Percentiles rank a stretch among this genome's conserved stretches.
These are phyloP conservation scores for Poecilia latipinna DNA, from an alignment of 2,113 vertebrate species.

Conservation along the genomic window DNA sequence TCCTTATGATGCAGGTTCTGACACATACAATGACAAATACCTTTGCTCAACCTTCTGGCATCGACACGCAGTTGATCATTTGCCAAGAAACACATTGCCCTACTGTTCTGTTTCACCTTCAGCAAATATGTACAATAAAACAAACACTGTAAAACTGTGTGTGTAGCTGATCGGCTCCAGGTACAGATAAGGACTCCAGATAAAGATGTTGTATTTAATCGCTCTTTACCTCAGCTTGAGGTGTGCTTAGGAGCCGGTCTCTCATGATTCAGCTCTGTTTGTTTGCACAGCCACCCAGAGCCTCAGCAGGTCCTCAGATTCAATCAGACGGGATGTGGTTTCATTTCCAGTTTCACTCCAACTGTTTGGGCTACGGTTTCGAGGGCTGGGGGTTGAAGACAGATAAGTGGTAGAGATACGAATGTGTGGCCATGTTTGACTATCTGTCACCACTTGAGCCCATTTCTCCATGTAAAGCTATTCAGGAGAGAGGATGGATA, in stretches of 20 bases:
- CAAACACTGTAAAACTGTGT: constrained; percentile 22
- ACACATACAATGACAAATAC: constrained; percentile 17
- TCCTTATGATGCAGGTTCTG: constrained; percentile 2
- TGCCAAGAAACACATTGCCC: constrained; percentile 30
- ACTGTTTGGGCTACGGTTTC: constrained; percentile 37
- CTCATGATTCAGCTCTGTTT: constrained; percentile 59
- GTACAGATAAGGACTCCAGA: constrained; percentile 33
- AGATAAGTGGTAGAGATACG: background rate
- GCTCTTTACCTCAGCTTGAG: constrained; percentile 12
- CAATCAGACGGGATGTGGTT: constrained; percentile 73
- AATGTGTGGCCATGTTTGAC: background rate
- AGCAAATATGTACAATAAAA: constrained; percentile 28
- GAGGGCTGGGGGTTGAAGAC: background rate
- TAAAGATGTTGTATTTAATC: constrained; percentile 37
- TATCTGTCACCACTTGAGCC: constrained; percentile 15
- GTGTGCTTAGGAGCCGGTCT: constrained; percentile 13
- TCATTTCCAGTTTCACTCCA: constrained; percentile 57
- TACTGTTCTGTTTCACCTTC: constrained; percentile 9
- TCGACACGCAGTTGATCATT: constrained; percentile 1
- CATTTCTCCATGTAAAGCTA: constrained; percentile 27
- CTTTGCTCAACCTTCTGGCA: constrained; percentile 7
- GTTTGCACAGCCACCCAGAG: constrained; percentile 65
- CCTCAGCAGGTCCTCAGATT: constrained; percentile 57
- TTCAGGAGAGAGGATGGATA: background rate
- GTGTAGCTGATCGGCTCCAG: constrained; percentile 17